Base-by-base conservation (phyloP, 92 coral and sea anemone species). In the Chrysogorgia sp. region DNA sequence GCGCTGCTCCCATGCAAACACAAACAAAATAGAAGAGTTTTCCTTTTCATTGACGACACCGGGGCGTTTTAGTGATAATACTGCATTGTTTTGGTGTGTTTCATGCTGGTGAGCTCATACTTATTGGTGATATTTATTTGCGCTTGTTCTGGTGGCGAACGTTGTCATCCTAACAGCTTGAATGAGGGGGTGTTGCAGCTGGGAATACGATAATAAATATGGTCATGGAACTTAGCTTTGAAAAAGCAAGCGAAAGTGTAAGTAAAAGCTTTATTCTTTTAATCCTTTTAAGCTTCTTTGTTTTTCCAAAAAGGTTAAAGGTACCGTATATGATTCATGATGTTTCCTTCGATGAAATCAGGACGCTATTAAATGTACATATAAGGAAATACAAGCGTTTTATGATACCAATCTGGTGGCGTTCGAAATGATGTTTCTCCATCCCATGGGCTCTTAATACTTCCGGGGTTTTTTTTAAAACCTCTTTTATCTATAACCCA, bases 161-260 rank as follows among this genome's bases (percentile, higher is more conserved):
- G 50, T 71, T 50, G 19, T 47, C 34, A 12, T 71, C 20, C 3
- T 53, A 29, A 31, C 26, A 34, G 63, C 53, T 71, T 52, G 58
- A 50, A 71, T 50, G 78, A 33, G 28, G 28, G 78, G 78, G 64
- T 26, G 58, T 24, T 58, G 34, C 78, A 30, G 78, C 78, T 71
- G 78, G 29, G 62, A 31, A 53, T 13, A 19, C 37, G 52, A 12
- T 57, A 17, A 9, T 9, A 9, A 8, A 17, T 43, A 58, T 58
- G 21, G 13, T 19, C 12, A 35, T 32, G 71, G 48, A 22, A 64
- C 45, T 64, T 7, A 10, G 33, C 49, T 28, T 6, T 34, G 10
- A 29, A 19, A 32, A 50, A 63, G 63, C 41, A 40, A 30, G 56
- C 15, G 9, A 15, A 23, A 23, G 63, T 3, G 63, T 57, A 57